These are phyloP conservation scores for Sympetrum striolatum DNA, from an alignment of 2,888 invertebrate species.

Conservation along the genomic window DNA sequence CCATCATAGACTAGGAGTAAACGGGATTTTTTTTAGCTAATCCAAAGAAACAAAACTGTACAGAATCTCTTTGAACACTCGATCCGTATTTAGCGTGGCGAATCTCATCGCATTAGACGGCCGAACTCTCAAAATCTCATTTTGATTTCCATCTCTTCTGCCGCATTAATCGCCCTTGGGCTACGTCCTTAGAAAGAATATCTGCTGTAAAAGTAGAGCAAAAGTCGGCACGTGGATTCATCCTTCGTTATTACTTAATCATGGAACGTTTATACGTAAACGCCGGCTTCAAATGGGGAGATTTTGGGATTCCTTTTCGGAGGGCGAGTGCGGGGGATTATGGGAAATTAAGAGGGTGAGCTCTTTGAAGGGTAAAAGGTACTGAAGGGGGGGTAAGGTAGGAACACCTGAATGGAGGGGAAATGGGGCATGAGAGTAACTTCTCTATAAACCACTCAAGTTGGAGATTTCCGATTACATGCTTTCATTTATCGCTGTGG, in stretches of 20 bases:
- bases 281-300: neutral
- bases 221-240: neutral
- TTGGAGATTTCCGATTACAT: no score
- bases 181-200: neutral
- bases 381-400: neutral
- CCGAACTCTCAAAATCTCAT: neutral
- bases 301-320: neutral
- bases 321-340: neutral
- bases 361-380: neutral
- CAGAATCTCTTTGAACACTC: neutral
- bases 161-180: neutral
- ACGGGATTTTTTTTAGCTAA: no score
- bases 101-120: neutral
- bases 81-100: neutral
- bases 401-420: neutral
- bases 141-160: neutral
- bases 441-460: no score
- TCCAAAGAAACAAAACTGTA: no score
- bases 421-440: neutral
- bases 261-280: neutral
- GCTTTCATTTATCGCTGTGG: no score
- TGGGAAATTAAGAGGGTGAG: neutral
- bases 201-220: neutral
- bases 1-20: no score
- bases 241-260: neutral